phyloP scores from a whole-genome alignment of 2,888 invertebrate species.

The Elmis aenea region DNA sequence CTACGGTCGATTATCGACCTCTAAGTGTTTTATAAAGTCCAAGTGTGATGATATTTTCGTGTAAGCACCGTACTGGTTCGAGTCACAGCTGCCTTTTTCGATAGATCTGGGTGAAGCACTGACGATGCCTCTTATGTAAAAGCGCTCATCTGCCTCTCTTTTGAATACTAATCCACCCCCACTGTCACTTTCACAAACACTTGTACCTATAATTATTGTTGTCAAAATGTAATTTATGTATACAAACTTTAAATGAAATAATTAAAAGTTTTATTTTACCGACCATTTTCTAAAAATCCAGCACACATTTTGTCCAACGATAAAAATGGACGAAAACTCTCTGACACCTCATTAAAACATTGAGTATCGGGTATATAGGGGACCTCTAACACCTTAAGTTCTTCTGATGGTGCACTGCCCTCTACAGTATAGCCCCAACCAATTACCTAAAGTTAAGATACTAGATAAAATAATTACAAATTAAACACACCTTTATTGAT shows the following conservation, averaged over 20 bases:
- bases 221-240: neutral
- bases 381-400: conserved; percentile 22
- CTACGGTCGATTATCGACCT: conserved; percentile 22
- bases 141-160: conserved; percentile 27
- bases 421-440: conserved; percentile 37
- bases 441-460: conserved; percentile 31
- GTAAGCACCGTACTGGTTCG: conserved; percentile 39
- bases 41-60: conserved; percentile 39
- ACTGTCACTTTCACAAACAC: conserved; percentile 47
- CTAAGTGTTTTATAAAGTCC: conserved; percentile 7
- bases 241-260: neutral
- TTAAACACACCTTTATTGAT: too few species aligned
- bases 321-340: conserved; percentile 19
- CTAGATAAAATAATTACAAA: too few species aligned
- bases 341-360: conserved; percentile 21
- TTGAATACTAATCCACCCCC: conserved; percentile 46
- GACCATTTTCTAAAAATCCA: conserved; percentile 13
- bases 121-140: conserved; percentile 47
- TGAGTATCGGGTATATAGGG: conserved; percentile 20
- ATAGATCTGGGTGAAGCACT: conserved; percentile 39
- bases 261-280: neutral
- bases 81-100: conserved; percentile 30
- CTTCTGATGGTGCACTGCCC: conserved; percentile 26
- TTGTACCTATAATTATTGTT: conserved; percentile 35
- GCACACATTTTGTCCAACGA: conserved; percentile 40